Percentiles rank a stretch among this genome's conserved stretches.
These are phyloP conservation scores for Zaprionus lineosus DNA, from an alignment of 2,888 invertebrate genomes.

Conservation along the genomic window DNA sequence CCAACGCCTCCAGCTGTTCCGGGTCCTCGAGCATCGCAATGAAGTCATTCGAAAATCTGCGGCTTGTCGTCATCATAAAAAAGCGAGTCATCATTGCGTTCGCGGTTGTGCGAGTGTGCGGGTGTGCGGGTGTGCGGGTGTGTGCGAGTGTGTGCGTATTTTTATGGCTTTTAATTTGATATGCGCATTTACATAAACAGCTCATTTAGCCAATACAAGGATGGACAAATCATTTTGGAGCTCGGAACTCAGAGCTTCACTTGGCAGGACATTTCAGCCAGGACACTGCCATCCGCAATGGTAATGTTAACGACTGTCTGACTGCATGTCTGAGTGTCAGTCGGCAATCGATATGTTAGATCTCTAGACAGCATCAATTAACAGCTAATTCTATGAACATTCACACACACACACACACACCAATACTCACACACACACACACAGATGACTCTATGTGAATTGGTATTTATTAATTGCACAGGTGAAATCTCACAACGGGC, in stretches of 20 bases:
- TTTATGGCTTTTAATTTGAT: constrained; percentile 74
- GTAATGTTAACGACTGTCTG: background rate
- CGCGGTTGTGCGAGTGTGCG: background rate
- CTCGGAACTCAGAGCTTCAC: background rate
- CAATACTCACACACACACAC: background rate
- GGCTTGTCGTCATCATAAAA: constrained; percentile 57
- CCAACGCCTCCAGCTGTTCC: background rate
- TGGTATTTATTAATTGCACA: constrained; percentile 48
- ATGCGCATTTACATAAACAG: constrained; percentile 72
- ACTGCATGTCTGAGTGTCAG: constrained; percentile 17
- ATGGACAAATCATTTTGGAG: constrained; percentile 61
- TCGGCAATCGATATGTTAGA: constrained; percentile 34
- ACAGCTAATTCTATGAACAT: constrained; percentile 17
- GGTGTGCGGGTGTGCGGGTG: background rate
- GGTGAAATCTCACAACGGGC: constrained; percentile 15
- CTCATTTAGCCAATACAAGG: constrained; percentile 66
- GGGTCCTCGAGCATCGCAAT: constrained; percentile 22
- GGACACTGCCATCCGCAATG: constrained; percentile 22
- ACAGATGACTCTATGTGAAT: constrained; percentile 15
- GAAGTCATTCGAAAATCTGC: constrained; percentile 64
- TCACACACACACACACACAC: constrained; percentile 3
- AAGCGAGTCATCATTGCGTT: background rate
- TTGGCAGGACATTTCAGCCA: background rate
- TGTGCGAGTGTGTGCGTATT: constrained; percentile 18
- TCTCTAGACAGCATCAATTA: constrained; percentile 33